Evolutionary conservation across 2,113 vertebrate species (phyloP).

Genomic region (Lophotis ruficrista): DNA sequence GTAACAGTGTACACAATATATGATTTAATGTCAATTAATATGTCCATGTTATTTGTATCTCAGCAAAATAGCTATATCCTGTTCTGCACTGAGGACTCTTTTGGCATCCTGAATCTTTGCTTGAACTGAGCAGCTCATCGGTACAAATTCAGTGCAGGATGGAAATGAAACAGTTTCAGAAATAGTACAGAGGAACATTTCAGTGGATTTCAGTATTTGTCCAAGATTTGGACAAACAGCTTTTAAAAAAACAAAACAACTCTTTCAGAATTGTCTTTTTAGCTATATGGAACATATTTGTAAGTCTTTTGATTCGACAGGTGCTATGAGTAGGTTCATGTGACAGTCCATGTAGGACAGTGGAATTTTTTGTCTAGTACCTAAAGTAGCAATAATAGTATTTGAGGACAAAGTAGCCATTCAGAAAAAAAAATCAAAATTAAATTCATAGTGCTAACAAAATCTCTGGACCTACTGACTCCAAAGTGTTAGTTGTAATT

Average conservation of each 20-base stretch:
- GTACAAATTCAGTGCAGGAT: neutral
- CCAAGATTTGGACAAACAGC: neutral
- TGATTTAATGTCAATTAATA: neutral
- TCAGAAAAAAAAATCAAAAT: neutral
- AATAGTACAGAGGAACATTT: neutral
- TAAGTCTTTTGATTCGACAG: neutral
- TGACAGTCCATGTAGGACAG: neutral
- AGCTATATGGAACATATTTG: rapidly evolving
- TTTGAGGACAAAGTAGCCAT: neutral
- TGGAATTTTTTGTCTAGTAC: neutral
- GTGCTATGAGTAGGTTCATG: neutral
- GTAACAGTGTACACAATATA: neutral
- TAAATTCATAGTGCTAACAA: neutral
- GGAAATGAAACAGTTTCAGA: neutral
- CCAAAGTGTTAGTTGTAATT: neutral
- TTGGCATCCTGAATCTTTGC: neutral
- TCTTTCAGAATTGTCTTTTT: neutral
- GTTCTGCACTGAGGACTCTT: neutral
- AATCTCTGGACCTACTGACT: neutral
- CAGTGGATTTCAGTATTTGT: neutral
- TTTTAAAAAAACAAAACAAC: neutral
- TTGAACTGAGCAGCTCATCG: neutral
- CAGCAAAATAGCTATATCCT: neutral
- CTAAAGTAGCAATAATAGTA: neutral
- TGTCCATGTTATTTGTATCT: neutral